Percentiles rank a stretch among this genome's conserved stretches.
These are phyloP conservation scores for Coryphaenoides rupestris DNA, from an alignment of 2,113 vertebrate species.

Conservation along the genomic window DNA sequence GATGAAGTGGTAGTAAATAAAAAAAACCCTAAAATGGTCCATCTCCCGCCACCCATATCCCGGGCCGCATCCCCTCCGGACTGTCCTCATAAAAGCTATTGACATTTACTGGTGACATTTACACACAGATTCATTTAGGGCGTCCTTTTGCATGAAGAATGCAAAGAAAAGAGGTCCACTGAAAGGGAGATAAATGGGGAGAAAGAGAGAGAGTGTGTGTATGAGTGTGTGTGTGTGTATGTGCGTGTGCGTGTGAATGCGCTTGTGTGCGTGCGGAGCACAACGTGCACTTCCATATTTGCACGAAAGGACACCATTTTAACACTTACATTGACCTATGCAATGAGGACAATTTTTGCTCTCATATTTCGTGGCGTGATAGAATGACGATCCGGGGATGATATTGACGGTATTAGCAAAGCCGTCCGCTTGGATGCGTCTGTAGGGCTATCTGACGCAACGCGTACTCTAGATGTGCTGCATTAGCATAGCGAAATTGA, in stretches of 20 bases:
- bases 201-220: background rate
- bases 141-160: slow-evolving; percentile 53
- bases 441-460: too few species aligned
- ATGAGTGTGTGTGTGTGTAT: slow-evolving; percentile 17
- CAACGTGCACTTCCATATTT: slow-evolving; percentile 9
- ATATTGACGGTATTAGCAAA: too few species aligned
- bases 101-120: slow-evolving; percentile 70
- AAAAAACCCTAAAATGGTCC: slow-evolving; percentile 20
- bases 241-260: slow-evolving; percentile 8
- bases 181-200: too few species aligned
- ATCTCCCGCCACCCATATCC: slow-evolving; percentile 28
- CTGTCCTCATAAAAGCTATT: slow-evolving; percentile 55
- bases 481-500: too few species aligned
- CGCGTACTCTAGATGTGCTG: too few species aligned
- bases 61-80: slow-evolving; percentile 43
- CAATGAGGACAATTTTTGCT: too few species aligned
- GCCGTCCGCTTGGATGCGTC: too few species aligned
- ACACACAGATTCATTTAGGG: slow-evolving; percentile 53
- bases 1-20: slow-evolving; percentile 47
- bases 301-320: too few species aligned
- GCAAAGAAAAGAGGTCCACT: background rate
- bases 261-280: slow-evolving; percentile 18
- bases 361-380: too few species aligned
- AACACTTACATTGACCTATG: too few species aligned
- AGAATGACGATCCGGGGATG: too few species aligned